Evolutionary conservation across 2,113 vertebrate genomes (phyloP).

Genomic region (Serinus canaria): DNA sequence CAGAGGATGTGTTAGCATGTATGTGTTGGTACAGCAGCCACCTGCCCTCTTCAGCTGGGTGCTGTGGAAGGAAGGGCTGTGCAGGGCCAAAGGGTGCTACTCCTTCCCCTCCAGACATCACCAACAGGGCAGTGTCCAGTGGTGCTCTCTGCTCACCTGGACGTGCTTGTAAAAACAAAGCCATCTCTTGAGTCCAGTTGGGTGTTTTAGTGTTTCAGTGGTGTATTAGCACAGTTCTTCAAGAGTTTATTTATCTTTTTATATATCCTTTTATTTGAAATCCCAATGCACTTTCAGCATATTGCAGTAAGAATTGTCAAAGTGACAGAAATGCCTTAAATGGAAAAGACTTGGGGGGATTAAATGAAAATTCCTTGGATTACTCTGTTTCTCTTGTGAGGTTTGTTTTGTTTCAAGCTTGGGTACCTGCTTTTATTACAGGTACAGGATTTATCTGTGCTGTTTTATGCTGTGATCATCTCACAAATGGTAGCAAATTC

Average conservation of each 20-base stretch:
- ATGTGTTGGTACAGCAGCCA: background rate
- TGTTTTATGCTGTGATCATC: background rate
- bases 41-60: background rate
- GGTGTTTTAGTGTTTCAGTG: background rate
- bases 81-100: background rate
- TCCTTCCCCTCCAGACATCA: background rate
- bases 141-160: background rate
- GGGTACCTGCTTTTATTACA: background rate
- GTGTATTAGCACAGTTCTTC: background rate
- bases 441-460: background rate
- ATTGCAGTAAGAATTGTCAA: background rate
- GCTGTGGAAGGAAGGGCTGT: background rate
- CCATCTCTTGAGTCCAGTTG: background rate
- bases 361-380: background rate
- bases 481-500: background rate
- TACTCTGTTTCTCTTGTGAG: background rate
- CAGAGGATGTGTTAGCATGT: background rate
- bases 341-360: background rate
- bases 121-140: background rate
- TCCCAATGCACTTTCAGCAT: background rate
- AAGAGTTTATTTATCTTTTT: background rate
- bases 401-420: background rate
- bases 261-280: background rate
- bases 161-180: background rate
- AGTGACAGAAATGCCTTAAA: background rate